Base-by-base conservation (phyloP, 2,797 vertebrate species). In the Peromyscus melanophrys region DNA sequence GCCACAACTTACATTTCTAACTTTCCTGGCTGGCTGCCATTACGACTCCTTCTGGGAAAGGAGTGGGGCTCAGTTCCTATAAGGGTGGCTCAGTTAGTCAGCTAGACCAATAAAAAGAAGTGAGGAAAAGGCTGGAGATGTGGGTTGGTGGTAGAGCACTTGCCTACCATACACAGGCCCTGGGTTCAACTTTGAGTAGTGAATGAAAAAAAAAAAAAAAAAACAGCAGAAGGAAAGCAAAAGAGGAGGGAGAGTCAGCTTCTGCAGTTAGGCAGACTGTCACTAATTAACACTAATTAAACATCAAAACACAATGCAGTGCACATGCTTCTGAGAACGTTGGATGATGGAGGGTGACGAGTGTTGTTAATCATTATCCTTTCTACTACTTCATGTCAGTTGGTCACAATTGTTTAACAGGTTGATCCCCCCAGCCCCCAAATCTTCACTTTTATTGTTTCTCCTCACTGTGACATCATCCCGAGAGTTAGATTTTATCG, bases 401-500 rank as follows among this genome's bases (percentile, higher is more conserved):
- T 11, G n/a, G 85, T 89, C 21, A 89, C 43, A 59, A 84, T 67
- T 90, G n/a, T 96, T 94, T 87, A 40, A 61, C 8, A 43, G 31
- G 76, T 84, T 94, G 43, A n/a, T 23, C 40, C 49, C 49, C 55
- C 21, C 55, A 40, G 8, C 2, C 37, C 63, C n/a, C 43, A 96
- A 82, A 75, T 65, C 23, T 75, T 78, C 6, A n/a, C n/a, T 16
- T 94, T 95, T 75, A 40, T 89, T 55, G n/a, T 76, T 40, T 89
- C 40, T 52, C 75, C 59, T 92, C 21, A 0, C 11, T 14, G 49
- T 71, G 10, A 71, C 3, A 4, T 75, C 16, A 83, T 40, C 19
- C 57, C 9, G 7, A 92, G 19, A 63, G 46, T 34, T 25, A 96
- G 77, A 57, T 19, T 92, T 75, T 57, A 73, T 55, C 40, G 69